These are phyloP conservation scores for Clarias pachynema DNA, from an alignment of 2,797 vertebrate species.

Conservation along the genomic window DNA sequence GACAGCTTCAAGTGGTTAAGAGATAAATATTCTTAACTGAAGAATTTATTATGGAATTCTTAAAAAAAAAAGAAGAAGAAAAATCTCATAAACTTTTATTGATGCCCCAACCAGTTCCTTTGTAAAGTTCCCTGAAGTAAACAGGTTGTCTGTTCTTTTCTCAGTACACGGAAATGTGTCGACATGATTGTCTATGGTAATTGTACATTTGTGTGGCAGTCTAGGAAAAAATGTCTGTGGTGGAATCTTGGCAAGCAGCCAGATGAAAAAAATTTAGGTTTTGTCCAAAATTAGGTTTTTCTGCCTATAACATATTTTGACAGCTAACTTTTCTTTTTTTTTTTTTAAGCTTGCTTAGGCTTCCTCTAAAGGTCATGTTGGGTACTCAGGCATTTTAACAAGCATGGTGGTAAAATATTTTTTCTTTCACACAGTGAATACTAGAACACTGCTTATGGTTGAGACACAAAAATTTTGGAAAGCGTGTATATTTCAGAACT, in stretches of 20 bases:
- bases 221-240: neutral
- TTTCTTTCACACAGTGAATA: neutral
- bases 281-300: neutral
- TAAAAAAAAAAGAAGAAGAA: neutral
- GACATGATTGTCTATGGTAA: neutral
- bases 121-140: constrained; percentile 18
- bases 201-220: constrained; percentile 13
- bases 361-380: neutral
- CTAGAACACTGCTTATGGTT: neutral
- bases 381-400: constrained; percentile 9
- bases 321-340: neutral
- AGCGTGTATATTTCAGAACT: neutral
- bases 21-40: neutral
- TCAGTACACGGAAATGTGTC: neutral
- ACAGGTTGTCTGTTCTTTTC: constrained; percentile 11
- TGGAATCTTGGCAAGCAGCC: constrained; percentile 5
- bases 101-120: neutral
- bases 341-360: neutral
- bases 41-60: neutral
- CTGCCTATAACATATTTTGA: neutral
- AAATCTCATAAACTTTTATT: neutral
- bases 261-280: neutral
- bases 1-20: neutral
- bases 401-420: constrained; percentile 3
- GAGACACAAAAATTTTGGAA: neutral